Evolutionary conservation across 2,797 vertebrate genomes (phyloP).

Genomic region (Enteromius unitaeniatus): DNA sequence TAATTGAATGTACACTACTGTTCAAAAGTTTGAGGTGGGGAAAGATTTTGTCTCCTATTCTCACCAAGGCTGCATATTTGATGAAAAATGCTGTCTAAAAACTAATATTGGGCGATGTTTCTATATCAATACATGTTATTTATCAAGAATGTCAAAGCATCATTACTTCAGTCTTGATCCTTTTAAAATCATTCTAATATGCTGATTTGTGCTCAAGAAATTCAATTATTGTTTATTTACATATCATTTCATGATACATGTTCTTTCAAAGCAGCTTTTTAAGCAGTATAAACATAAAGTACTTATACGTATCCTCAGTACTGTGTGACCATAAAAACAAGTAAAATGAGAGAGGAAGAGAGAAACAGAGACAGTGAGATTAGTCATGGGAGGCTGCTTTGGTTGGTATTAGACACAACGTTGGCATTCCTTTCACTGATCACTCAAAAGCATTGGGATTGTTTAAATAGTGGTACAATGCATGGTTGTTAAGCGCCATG

Average conservation of each 20-base stretch:
- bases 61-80: background rate
- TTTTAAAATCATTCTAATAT: background rate
- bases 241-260: background rate
- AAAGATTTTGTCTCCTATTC: background rate
- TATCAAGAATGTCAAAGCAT: background rate
- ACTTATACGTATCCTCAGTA: slow-evolving; percentile 62
- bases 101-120: background rate
- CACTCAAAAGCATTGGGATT: slow-evolving; percentile 69
- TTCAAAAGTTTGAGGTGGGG: background rate
- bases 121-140: background rate
- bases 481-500: slow-evolving; percentile 71
- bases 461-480: slow-evolving; percentile 69
- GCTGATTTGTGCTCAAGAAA: background rate
- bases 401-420: slow-evolving; percentile 73
- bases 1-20: background rate
- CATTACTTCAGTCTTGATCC: background rate
- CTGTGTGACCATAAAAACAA: slow-evolving; percentile 27
- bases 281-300: slow-evolving; percentile 34
- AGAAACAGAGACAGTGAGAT: slow-evolving; percentile 67
- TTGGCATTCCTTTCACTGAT: slow-evolving; percentile 74
- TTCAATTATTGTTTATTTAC: background rate
- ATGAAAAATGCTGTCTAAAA: background rate
- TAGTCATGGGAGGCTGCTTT: slow-evolving; percentile 77
- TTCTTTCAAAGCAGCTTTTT: background rate
- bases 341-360: slow-evolving; percentile 34